A percentile compares a stretch with the other conserved stretches of the same genome.
These are phyloP conservation scores for Rhyacichthys aspro DNA, from an alignment of 2,797 vertebrate genomes.

Conservation along the genomic window DNA sequence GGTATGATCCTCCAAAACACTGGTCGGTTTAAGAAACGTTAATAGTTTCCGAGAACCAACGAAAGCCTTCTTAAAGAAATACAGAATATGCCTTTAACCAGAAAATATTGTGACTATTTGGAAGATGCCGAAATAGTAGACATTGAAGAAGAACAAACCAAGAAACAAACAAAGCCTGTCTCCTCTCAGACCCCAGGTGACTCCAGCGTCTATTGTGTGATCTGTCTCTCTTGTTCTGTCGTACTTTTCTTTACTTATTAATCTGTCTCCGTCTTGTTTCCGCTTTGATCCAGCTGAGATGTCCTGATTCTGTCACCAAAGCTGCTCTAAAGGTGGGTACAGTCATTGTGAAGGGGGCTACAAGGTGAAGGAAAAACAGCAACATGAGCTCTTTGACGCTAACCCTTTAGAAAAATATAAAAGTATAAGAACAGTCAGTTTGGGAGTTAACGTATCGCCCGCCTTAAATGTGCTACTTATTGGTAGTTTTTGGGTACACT, in stretches of 20 bases:
- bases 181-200: slow-evolving; percentile 51
- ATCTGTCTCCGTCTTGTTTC: slow-evolving; percentile 58
- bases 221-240: slow-evolving; percentile 58
- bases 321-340: slow-evolving; percentile 54
- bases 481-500: slow-evolving; percentile 17
- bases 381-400: slow-evolving; percentile 28
- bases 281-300: slow-evolving; percentile 65
- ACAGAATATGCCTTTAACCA: too few species aligned
- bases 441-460: slow-evolving; percentile 46
- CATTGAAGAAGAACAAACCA: slow-evolving; percentile 23
- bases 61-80: too few species aligned
- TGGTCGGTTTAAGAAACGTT: too few species aligned
- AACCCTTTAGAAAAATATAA: slow-evolving; percentile 22
- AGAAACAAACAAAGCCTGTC: slow-evolving; percentile 63
- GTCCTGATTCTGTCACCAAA: slow-evolving; percentile 76
- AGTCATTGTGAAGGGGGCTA: slow-evolving; percentile 38
- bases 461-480: slow-evolving; percentile 30
- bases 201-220: slow-evolving; percentile 48
- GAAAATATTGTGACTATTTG: neutral
- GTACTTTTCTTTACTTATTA: slow-evolving; percentile 72
- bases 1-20: too few species aligned
- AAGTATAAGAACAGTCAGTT: slow-evolving; percentile 56
- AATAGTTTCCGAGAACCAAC: too few species aligned
- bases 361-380: slow-evolving; percentile 33
- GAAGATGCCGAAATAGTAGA: neutral